These are phyloP conservation scores for Megaceryle alcyon DNA, from an alignment of 2,797 vertebrate genomes.

Conservation along the genomic window DNA sequence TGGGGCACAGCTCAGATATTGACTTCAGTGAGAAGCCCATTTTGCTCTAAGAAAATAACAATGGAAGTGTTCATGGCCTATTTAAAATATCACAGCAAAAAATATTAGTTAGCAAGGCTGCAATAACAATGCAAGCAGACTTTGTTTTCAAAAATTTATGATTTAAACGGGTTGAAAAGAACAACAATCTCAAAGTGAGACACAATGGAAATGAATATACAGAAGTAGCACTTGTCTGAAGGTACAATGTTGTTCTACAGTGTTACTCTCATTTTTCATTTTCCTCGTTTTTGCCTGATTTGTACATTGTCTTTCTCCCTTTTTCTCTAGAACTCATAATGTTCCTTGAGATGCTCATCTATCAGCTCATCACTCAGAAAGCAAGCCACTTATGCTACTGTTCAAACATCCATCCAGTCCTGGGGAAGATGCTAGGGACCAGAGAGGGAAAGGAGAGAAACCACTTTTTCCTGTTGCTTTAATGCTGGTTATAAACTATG, in stretches of 20 bases:
- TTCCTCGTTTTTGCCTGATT: not conserved
- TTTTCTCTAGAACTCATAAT: not conserved
- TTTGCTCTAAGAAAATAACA: not conserved
- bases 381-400: not conserved
- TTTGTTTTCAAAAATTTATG: not conserved
- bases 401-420: not conserved
- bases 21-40: not conserved
- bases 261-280: constrained; percentile 1
- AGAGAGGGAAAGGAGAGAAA: not conserved
- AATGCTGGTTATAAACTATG: not conserved
- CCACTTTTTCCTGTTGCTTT: not conserved
- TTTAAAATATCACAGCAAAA: constrained; percentile 8
- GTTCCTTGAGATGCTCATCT: not conserved
- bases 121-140: not conserved
- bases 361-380: not conserved
- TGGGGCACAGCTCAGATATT: not conserved
- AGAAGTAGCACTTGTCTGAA: not conserved
- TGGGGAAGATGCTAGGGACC: not conserved
- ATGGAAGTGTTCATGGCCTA: accelerated
- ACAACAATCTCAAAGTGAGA: not conserved
- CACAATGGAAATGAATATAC: constrained; percentile 8
- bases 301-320: not conserved
- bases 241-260: not conserved
- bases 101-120: not conserved
- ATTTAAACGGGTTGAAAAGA: too few species aligned